Evolutionary conservation across 1,140 invertebrate species (phyloP), one percentile per base, ranked within the genome.

Genomic region (Cecropterus lyciades): DNA sequence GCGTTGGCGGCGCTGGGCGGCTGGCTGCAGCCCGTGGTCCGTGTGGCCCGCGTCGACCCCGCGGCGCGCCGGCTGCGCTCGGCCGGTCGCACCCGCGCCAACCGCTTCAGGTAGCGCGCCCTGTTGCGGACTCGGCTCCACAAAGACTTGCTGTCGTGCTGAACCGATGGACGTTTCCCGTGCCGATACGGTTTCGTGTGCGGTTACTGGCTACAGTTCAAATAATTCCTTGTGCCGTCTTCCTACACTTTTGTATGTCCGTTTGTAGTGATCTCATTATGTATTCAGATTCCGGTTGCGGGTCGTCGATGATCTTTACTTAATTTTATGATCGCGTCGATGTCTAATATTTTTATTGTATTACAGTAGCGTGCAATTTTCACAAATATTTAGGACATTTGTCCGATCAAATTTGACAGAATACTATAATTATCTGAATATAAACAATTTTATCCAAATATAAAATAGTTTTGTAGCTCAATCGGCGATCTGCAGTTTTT

Each of bases 41-140:
- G 91, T 3, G 92, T 92, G 60, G 85, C 87, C 9, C 83, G 91
- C 14, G 87, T 93, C 67, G 87, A 92, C 59, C 74, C 84, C n/a
- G n/a, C 0, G 72, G 60, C 15, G n/a, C 69, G 89, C 5, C 67
- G 82, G 6, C 72, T 90, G 37, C 84, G 88, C 7, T 91, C 90
- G 5, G 85, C 84, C 6, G 83, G 65, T 0, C 72, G 80, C 6
- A 49, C 77, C 5, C 64, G 77, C 11, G 45, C 64, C 49, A 72
- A 72, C 43, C 73, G 80, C 24, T 68, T 70, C 67, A 80, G 89
- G 72, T 87, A 89, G 79, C 89, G 67, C 70, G 46, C 30, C 37
- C 37, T 5, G 37, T 1, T 11, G 37, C 11, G 37, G 30, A 4
- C 6, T 8, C 3, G 3, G 3, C 30, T 33, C 30, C 30, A 8